A percentile compares a stretch with the other conserved stretches of the same genome.
Evolutionary conservation across 2,888 invertebrate genomes (phyloP).

Genomic region (Cyaniris semiargus): DNA sequence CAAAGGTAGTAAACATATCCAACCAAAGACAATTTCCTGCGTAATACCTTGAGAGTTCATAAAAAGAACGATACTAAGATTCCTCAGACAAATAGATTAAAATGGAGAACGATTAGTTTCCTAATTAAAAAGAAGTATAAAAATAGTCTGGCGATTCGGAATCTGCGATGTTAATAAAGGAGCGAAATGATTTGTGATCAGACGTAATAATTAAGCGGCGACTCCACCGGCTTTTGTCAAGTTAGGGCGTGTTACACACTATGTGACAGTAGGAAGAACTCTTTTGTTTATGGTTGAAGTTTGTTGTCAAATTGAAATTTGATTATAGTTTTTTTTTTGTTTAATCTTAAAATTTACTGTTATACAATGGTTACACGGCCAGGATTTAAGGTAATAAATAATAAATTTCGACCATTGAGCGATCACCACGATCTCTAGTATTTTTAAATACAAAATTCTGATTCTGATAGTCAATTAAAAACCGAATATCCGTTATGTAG

Average conservation of each 20-base stretch:
- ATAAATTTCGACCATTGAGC: no score
- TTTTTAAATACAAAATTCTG: no score
- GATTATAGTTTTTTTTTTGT: no score
- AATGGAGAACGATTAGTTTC: constrained; percentile 23
- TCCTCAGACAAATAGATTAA: neutral
- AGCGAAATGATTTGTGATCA: constrained; percentile 44
- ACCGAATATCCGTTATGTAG: no score
- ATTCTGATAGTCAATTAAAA: no score
- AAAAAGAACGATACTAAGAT: neutral
- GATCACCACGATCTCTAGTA: no score
- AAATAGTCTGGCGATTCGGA: constrained; percentile 30
- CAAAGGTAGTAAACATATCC: constrained; percentile 21
- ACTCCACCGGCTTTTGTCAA: constrained; percentile 58
- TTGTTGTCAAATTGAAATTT: no score
- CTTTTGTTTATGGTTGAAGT: no score
- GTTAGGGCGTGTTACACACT: constrained; percentile 43
- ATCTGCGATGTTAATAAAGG: constrained; percentile 41
- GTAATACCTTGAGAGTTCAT: neutral
- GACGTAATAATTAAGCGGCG: constrained; percentile 51
- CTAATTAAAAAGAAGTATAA: constrained; percentile 32
- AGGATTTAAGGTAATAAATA: no score
- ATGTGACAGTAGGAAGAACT: neutral
- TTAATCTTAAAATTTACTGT: no score
- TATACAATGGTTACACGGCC: no score
- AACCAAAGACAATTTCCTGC: constrained; percentile 14